A percentile compares a stretch with the other conserved stretches of the same genome.
phyloP scores from a whole-genome alignment of 1,140 invertebrate species.

The Drosophila punjabiensis region DNA sequence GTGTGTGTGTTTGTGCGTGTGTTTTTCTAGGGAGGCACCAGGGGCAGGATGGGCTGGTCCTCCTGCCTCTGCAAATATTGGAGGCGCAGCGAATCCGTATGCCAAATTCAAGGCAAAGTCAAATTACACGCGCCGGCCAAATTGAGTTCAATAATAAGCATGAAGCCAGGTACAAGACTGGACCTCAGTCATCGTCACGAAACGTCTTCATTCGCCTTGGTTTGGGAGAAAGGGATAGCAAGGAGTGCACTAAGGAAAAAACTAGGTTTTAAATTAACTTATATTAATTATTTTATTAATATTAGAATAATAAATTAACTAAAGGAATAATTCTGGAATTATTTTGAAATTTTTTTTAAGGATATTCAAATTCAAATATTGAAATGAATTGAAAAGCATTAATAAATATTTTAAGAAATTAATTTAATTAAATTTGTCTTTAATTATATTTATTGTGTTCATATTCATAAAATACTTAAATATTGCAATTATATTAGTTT shows the following conservation, averaged over 20 bases:
- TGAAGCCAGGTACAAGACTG: slow-evolving; percentile 63
- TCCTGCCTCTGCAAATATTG: slow-evolving; percentile 68
- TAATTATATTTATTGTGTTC: too few species aligned
- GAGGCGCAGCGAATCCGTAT: slow-evolving; percentile 72
- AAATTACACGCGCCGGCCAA: slow-evolving; percentile 81
- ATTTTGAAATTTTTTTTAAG: neutral
- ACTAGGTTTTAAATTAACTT: neutral
- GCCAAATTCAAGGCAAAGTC: slow-evolving; percentile 80
- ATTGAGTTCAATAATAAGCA: slow-evolving; percentile 83
- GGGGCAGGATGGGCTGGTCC: slow-evolving; percentile 5
- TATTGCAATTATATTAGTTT: too few species aligned
- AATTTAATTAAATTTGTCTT: too few species aligned
- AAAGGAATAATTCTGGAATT: neutral
- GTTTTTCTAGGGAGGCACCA: slow-evolving; percentile 27
- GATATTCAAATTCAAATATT: too few species aligned
- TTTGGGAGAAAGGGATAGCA: slow-evolving; percentile 17
- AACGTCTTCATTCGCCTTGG: slow-evolving; percentile 80
- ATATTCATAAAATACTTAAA: too few species aligned
- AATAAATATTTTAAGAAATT: too few species aligned
- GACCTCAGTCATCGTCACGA: slow-evolving; percentile 78
- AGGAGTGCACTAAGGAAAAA: slow-evolving; percentile 15
- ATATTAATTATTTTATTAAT: neutral
- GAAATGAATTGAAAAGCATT: too few species aligned
- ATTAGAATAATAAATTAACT: too few species aligned
- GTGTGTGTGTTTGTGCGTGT: too few species aligned